Conservation (phyloP, 64 coral and sea anemone genomes). For the Montipora foliosa region DNA sequence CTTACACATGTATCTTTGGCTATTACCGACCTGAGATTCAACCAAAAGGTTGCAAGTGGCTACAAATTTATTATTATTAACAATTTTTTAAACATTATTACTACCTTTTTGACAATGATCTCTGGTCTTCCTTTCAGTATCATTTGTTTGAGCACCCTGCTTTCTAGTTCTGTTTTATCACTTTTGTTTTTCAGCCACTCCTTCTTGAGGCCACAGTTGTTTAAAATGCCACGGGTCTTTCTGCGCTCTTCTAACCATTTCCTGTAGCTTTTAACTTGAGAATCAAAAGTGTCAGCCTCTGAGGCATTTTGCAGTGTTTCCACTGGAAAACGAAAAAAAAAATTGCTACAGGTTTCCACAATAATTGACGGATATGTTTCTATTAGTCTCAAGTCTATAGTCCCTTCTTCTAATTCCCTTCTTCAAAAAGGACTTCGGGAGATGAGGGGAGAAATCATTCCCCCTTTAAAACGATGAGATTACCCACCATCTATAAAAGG, state of each 20-base stretch:
- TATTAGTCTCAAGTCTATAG: too few relatives aligned
- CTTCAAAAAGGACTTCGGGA: too few relatives aligned
- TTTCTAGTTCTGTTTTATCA: conserved; percentile 80
- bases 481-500: too few relatives aligned
- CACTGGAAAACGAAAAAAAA: background rate
- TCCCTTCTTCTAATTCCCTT: too few relatives aligned
- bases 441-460: too few relatives aligned
- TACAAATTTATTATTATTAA: too few relatives aligned
- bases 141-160: conserved; percentile 75
- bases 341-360: too few relatives aligned
- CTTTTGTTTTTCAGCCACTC: conserved; percentile 74
- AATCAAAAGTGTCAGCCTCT: background rate
- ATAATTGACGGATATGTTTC: background rate
- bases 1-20: too few relatives aligned
- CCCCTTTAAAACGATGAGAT: too few relatives aligned
- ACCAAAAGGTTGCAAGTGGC: too few relatives aligned
- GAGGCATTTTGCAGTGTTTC: background rate
- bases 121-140: conserved; percentile 45
- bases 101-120: conserved; percentile 58
- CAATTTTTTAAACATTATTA: background rate
- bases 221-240: conserved; percentile 63
- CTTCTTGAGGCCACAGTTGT: conserved; percentile 73
- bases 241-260: conserved; percentile 79
- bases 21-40: too few relatives aligned
- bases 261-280: conserved; percentile 76